Base-by-base conservation (phyloP, 2,888 invertebrate species). In the Melangyna quadrimaculata region DNA sequence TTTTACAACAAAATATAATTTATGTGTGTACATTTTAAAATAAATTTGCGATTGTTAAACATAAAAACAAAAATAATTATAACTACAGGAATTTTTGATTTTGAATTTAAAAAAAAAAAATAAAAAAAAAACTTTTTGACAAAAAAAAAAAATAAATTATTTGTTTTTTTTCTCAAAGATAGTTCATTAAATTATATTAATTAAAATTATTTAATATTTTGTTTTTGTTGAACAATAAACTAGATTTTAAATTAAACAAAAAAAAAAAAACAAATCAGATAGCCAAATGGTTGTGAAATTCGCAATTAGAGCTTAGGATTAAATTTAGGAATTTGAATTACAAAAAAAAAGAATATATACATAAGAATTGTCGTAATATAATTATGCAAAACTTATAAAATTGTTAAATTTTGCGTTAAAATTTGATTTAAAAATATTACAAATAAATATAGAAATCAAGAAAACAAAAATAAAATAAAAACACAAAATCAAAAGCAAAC, bases 231-330 rank as follows among this genome's bases (percentile, higher is more conserved):
- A 35, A 48, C 22, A 22, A 57, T 48, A 69, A 53, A 74, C 37
- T 59, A 72, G 32, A 43, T 17, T 17, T 32, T 57, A 27, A 45
- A 79, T 37, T 35, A 43, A 45, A 79, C 45, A 55, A 45, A 80
- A 59, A 55, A 79, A 55, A 55, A 45, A 80, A 59, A 55, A 43
- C 29, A 78, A 80, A 70, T 77, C 75, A 87, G 48, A 74, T 88
- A 88, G 89, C 88, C 88, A 89, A 88, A 88, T 89, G 89, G 89
- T 89, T 89, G 89, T 89, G 89, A 89, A 88, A 88, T 87, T 88
- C 89, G 89, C 89, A 89, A 89, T 89, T 89, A 89, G 89, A 89
- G 89, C 89, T 89, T 89, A 89, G 88, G 88, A 82, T 78, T 77
- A 86, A 86, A 61, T 45, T 75, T 80, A 80, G 84, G 55, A 72